These are phyloP conservation scores for Cottus gobio DNA, from an alignment of 2,113 vertebrate species.

Conservation along the genomic window DNA sequence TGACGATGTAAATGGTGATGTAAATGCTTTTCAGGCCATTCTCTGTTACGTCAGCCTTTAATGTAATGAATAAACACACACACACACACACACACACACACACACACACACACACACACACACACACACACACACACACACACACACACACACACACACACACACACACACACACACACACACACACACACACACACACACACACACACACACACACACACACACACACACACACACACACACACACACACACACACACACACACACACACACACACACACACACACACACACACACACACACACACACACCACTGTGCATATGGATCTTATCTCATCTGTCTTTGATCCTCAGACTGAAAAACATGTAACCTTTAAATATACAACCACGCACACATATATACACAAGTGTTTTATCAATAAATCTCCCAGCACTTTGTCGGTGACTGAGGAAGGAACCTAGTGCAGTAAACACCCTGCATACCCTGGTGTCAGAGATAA, in stretches of 20 bases:
- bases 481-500: constrained; percentile 46
- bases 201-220: no score
- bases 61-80: constrained; percentile 3
- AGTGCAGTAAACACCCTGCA: constrained; percentile 44
- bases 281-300: no score
- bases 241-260: no score
- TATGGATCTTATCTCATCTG: no score
- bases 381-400: background rate
- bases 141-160: no score
- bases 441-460: constrained; percentile 35
- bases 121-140: no score
- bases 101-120: no score
- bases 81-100: background rate
- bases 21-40: background rate
- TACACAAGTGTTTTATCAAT: background rate
- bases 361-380: constrained; percentile 37
- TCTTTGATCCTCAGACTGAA: constrained; percentile 29
- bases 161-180: no score
- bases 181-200: no score
- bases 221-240: no score
- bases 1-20: constrained; percentile 31
- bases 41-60: background rate
- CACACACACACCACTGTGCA: no score
- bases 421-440: constrained; percentile 3
- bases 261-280: no score